These are phyloP conservation scores for Gymnothorax reevesii DNA, from an alignment of 2,797 vertebrate species.

Conservation along the genomic window DNA sequence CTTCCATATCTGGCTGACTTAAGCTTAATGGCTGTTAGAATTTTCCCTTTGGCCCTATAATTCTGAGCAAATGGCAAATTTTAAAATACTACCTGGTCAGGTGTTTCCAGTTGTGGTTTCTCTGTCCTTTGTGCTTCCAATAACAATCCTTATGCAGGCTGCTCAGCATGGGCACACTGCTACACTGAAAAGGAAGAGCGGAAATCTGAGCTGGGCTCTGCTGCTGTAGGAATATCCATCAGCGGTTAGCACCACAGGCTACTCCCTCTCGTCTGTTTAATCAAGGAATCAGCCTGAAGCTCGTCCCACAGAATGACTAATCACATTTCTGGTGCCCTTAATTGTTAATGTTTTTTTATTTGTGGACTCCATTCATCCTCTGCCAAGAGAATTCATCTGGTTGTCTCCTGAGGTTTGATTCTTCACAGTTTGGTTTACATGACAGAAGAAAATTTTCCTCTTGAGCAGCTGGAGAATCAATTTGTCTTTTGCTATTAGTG, in stretches of 20 bases:
- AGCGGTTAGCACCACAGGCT: not conserved
- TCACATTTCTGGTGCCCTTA: not conserved
- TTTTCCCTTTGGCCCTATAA: not conserved
- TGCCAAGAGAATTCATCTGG: not conserved
- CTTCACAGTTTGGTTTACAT: not conserved
- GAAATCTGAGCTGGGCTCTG: not conserved
- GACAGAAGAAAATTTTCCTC: not conserved
- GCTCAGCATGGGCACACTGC: not conserved
- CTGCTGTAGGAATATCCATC: not conserved
- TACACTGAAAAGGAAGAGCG: not conserved
- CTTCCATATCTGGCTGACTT: not conserved
- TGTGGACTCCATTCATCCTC: not conserved
- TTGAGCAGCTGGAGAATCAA: not conserved
- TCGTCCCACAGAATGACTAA: not conserved
- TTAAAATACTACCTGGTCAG: not conserved
- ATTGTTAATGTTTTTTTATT: not conserved
- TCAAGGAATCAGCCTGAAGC: not conserved
- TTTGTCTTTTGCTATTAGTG: not conserved
- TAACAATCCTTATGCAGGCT: not conserved
- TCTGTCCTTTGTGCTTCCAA: not conserved
- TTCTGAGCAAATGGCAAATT: not conserved
- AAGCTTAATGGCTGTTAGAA: not conserved
- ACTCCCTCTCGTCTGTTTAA: not conserved
- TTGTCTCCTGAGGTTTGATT: not conserved
- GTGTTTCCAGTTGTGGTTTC: not conserved